phyloP scores from a whole-genome alignment of 2,797 vertebrate species.

The Hypotaenidia okinawae region DNA sequence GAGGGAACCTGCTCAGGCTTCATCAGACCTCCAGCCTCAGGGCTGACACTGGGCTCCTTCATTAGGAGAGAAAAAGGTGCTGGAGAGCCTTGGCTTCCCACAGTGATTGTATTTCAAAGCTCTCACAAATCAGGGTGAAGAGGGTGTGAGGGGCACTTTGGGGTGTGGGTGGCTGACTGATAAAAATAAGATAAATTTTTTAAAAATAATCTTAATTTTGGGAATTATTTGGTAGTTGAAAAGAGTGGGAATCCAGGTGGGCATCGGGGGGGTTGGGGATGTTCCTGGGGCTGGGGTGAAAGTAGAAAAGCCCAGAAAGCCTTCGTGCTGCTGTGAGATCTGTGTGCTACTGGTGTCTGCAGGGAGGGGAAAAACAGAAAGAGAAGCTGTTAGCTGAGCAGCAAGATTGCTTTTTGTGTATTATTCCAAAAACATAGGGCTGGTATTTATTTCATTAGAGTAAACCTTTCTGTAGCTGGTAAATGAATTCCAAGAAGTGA shows the following conservation, averaged over 20 bases:
- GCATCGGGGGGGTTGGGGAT: background rate
- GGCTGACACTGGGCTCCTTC: constrained; percentile 59
- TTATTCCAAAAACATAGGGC: constrained; percentile 39
- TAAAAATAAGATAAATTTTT: no score
- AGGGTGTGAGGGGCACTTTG: background rate
- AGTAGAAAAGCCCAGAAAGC: background rate
- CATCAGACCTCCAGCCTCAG: background rate
- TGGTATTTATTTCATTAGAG: constrained; percentile 61
- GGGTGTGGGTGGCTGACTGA: background rate
- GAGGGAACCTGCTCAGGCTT: background rate
- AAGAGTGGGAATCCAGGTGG: background rate
- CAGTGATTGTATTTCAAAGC: constrained; percentile 28
- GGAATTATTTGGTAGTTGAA: background rate
- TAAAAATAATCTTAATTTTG: background rate
- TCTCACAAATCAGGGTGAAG: background rate
- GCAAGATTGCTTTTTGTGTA: constrained; percentile 37
- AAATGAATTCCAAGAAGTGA: constrained; percentile 2
- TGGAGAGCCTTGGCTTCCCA: background rate
- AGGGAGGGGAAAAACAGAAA: no score
- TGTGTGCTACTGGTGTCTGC: background rate
- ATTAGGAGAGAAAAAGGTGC: constrained; percentile 15
- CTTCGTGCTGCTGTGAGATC: background rate
- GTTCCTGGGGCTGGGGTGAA: background rate
- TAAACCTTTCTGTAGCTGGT: background rate
- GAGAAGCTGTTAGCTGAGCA: constrained; percentile 5